phyloP scores from a whole-genome alignment of 2,797 vertebrate species.

The Crenichthys baileyi region DNA sequence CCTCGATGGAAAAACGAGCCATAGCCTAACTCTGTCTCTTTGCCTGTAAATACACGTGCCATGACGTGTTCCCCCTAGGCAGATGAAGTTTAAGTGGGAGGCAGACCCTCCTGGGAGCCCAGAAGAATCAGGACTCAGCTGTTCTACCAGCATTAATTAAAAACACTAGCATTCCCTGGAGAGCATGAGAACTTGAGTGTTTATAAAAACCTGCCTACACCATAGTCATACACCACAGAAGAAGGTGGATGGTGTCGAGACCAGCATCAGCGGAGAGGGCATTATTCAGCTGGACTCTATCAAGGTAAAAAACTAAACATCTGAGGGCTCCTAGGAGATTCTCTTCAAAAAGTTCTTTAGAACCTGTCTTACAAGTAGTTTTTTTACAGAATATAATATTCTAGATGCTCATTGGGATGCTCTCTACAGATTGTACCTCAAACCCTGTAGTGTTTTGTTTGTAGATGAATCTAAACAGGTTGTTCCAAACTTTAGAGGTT shows the following conservation, averaged over 20 bases:
- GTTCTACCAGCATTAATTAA: constrained; percentile 50
- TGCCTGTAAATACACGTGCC: background rate
- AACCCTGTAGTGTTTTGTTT: background rate
- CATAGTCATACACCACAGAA: constrained; percentile 10
- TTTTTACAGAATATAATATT: too few relatives aligned
- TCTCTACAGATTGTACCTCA: background rate
- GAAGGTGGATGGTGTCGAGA: constrained; percentile 17
- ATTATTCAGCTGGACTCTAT: background rate
- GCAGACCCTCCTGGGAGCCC: background rate
- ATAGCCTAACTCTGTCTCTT: background rate
- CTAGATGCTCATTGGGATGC: background rate
- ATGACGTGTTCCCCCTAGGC: constrained; percentile 6
- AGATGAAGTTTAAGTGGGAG: constrained; percentile 13
- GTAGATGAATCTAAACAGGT: background rate
- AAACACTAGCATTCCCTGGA: constrained; percentile 16
- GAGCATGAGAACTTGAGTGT: constrained; percentile 32
- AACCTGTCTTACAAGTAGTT: background rate
- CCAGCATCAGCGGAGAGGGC: constrained; percentile 18
- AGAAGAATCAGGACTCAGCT: constrained; percentile 45
- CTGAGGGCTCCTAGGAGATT: background rate
- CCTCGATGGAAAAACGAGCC: background rate
- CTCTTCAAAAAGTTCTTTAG: background rate
- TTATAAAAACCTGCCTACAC: constrained; percentile 38
- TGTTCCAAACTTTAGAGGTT: background rate
- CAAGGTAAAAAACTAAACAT: background rate